phyloP scores from a whole-genome alignment of 2,888 invertebrate species.

The Unio delphinus region DNA sequence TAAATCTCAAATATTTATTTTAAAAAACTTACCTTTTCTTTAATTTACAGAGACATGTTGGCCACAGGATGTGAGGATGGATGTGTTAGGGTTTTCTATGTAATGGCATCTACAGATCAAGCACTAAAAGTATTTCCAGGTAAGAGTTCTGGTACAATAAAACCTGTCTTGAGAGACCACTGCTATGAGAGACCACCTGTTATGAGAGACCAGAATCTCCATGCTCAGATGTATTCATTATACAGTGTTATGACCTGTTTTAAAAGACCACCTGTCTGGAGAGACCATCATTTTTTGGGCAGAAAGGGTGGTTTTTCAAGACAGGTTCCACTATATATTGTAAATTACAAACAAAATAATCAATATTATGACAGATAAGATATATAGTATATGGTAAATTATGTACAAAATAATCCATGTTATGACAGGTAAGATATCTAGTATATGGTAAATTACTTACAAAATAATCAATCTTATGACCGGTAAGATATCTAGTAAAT shows the following conservation, averaged over 20 bases:
- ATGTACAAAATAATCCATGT: background rate
- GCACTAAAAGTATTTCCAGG: conserved; percentile 69
- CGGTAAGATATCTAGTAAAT: background rate
- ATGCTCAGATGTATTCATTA: too few relatives aligned
- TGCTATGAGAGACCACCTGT: too few relatives aligned
- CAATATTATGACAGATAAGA: too few relatives aligned
- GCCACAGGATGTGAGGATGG: conserved; percentile 73
- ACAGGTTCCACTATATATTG: too few relatives aligned
- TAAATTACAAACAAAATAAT: too few relatives aligned
- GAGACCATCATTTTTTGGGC: too few relatives aligned
- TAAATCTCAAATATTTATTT: background rate
- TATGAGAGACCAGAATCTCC: too few relatives aligned
- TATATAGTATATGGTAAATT: background rate
- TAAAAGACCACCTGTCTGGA: too few relatives aligned
- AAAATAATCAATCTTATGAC: background rate
- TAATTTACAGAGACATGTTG: conserved; percentile 65
- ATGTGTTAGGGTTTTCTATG: conserved; percentile 67
- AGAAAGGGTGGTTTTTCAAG: too few relatives aligned
- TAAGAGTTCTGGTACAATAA: conserved; percentile 8
- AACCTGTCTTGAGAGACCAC: too few relatives aligned
- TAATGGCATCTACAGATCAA: conserved; percentile 61
- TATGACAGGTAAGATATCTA: background rate
- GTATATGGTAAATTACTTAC: background rate
- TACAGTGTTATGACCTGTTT: too few relatives aligned
- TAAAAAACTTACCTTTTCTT: background rate